These are phyloP conservation scores for Recurvirostra avosetta DNA, from an alignment of 2,113 vertebrate genomes.

Conservation along the genomic window DNA sequence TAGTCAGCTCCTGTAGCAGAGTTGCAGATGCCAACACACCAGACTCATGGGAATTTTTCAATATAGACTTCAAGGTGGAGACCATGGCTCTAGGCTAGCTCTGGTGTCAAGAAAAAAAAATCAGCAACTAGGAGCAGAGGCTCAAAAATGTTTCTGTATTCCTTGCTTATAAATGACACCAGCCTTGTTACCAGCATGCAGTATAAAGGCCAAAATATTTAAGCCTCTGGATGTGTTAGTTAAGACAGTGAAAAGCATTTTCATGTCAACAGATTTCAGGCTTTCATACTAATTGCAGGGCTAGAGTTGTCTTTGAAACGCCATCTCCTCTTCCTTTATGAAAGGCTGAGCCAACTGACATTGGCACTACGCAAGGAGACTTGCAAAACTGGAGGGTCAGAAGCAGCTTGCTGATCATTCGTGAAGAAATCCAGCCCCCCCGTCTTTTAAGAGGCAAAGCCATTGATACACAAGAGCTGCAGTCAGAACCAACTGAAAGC, in stretches of 20 bases:
- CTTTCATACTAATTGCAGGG: not conserved
- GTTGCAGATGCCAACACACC: not conserved
- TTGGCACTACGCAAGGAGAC: not conserved
- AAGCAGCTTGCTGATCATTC: not conserved
- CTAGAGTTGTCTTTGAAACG: not conserved
- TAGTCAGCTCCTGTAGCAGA: not conserved
- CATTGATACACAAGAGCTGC: rapidly evolving
- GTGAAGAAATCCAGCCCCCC: not conserved
- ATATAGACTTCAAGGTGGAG: not conserved
- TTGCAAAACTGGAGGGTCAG: not conserved
- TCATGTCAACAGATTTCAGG: not conserved
- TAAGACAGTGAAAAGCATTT: not conserved
- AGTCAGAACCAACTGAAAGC: not conserved
- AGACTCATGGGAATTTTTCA: rapidly evolving
- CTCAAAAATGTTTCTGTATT: not conserved
- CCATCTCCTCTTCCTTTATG: not conserved
- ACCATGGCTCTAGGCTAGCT: not conserved
- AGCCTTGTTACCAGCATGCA: not conserved
- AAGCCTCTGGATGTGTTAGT: not conserved
- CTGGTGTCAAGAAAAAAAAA: not conserved
- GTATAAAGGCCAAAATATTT: not conserved
- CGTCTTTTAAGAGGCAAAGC: not conserved
- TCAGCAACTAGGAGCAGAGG: not conserved
- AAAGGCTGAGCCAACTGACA: not conserved
- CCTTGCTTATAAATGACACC: not conserved